A percentile compares a stretch with the other conserved stretches of the same genome.
Evolutionary conservation across 1,140 invertebrate species (phyloP).

Genomic region (Musca vetustissima): DNA sequence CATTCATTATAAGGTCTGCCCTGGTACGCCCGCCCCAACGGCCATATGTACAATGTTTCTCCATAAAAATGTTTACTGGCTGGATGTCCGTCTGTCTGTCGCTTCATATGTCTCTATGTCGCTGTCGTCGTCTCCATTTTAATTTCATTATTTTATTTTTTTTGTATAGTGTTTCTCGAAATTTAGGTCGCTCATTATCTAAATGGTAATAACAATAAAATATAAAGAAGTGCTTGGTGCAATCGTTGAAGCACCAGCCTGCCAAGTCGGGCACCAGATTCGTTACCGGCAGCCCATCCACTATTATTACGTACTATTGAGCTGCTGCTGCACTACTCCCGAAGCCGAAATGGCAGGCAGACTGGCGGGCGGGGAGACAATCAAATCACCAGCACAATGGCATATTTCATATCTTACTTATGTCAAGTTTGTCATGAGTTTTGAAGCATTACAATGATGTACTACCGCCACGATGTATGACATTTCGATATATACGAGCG

Average conservation of each 20-base stretch:
- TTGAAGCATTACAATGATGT: background rate
- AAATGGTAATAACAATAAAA: conserved; percentile 14
- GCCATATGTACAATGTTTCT: too few relatives aligned
- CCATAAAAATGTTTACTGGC: too few relatives aligned
- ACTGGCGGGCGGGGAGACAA: background rate
- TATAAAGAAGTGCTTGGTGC: too few relatives aligned
- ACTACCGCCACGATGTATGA: too few relatives aligned
- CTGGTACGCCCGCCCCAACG: too few relatives aligned
- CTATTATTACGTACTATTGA: background rate
- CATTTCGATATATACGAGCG: too few relatives aligned
- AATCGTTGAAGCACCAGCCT: too few relatives aligned
- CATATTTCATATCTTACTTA: conserved; percentile 5
- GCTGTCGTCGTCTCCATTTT: background rate
- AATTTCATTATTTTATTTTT: conserved; percentile 13
- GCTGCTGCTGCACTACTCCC: too few relatives aligned
- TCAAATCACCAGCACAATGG: background rate
- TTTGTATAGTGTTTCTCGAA: background rate
- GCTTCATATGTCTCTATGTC: too few relatives aligned
- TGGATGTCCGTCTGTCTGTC: too few relatives aligned
- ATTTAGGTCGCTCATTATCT: conserved; percentile 21
- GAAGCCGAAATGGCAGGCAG: background rate
- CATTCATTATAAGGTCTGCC: conserved; percentile 2
- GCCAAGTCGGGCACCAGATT: too few relatives aligned
- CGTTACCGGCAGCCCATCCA: background rate
- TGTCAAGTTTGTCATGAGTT: conserved; percentile 22